phyloP scores from a whole-genome alignment of 2,888 invertebrate species.

The Fabriciana adippe region DNA sequence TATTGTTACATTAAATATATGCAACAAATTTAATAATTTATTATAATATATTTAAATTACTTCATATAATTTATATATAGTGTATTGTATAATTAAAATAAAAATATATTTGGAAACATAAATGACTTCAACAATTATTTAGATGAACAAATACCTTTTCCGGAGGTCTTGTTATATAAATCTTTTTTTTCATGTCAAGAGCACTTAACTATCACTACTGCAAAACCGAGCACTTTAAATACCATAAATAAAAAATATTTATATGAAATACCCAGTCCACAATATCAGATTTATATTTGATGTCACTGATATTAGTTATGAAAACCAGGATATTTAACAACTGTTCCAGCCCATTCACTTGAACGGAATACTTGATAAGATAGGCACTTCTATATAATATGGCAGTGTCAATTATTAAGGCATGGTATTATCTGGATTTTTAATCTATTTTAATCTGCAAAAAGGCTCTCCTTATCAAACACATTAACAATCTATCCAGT shows the following conservation, averaged over 20 bases:
- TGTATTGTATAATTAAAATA: no score
- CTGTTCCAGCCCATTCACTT: conserved; percentile 30
- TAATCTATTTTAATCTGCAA: conserved; percentile 63
- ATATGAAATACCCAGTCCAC: not conserved
- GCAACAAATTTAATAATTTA: no score
- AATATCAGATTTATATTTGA: no score
- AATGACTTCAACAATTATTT: no score
- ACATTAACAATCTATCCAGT: conserved; percentile 55
- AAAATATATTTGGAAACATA: no score
- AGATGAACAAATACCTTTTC: conserved; percentile 47
- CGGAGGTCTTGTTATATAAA: conserved; percentile 48
- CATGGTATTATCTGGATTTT: conserved; percentile 45
- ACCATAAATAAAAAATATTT: not conserved
- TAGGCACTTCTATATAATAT: conserved; percentile 38
- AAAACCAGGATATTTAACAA: conserved; percentile 16
- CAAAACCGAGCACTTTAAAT: not conserved
- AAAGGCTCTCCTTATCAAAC: conserved; percentile 55
- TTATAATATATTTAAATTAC: no score
- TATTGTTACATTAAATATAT: no score
- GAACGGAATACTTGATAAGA: conserved; percentile 43
- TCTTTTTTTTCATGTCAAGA: conserved; percentile 52
- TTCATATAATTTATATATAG: no score
- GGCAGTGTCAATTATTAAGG: conserved; percentile 42
- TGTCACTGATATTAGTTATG: no score
- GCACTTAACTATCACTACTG: conserved; percentile 2